Conservation (phyloP, 2,797 vertebrate species). For the Salarias fasciatus region DNA sequence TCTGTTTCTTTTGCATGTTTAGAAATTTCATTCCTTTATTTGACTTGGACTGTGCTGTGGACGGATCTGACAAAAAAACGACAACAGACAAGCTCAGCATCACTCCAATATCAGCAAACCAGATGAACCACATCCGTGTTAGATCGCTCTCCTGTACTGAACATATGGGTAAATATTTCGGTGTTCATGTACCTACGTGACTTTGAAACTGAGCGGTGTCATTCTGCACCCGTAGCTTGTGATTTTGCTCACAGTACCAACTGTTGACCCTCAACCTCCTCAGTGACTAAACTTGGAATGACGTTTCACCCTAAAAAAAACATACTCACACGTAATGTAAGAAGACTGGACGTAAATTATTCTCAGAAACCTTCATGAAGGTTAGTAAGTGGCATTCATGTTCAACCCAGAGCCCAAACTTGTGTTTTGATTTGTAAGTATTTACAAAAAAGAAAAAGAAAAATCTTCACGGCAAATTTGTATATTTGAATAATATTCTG, state of each 20-base stretch:
- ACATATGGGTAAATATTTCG: constrained; percentile 6
- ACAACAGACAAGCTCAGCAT: constrained; percentile 4
- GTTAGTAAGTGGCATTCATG: constrained; percentile 40
- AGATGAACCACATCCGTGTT: background rate
- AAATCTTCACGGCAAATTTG: background rate
- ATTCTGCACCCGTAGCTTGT: constrained; percentile 39
- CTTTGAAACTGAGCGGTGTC: constrained; percentile 56
- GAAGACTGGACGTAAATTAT: constrained; percentile 68
- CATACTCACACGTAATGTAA: constrained; percentile 59
- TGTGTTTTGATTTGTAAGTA: background rate
- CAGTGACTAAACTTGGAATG: constrained; percentile 61
- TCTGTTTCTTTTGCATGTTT: constrained; percentile 3
- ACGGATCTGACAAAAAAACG: background rate
- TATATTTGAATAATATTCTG: background rate
- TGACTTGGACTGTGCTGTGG: background rate
- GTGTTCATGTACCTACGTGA: constrained; percentile 21
- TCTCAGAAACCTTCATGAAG: constrained; percentile 50
- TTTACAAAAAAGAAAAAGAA: too few species aligned
- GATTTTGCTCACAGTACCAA: constrained; percentile 35
- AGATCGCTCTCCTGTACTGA: background rate
- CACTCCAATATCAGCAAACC: background rate
- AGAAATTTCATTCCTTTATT: background rate
- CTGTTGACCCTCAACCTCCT: constrained; percentile 49
- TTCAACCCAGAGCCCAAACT: background rate
- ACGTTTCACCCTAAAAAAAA: constrained; percentile 47